Percentiles rank a stretch among this genome's conserved stretches.
phyloP scores from a whole-genome alignment of 2,113 vertebrate species.

The Mormyrus iriodes region DNA sequence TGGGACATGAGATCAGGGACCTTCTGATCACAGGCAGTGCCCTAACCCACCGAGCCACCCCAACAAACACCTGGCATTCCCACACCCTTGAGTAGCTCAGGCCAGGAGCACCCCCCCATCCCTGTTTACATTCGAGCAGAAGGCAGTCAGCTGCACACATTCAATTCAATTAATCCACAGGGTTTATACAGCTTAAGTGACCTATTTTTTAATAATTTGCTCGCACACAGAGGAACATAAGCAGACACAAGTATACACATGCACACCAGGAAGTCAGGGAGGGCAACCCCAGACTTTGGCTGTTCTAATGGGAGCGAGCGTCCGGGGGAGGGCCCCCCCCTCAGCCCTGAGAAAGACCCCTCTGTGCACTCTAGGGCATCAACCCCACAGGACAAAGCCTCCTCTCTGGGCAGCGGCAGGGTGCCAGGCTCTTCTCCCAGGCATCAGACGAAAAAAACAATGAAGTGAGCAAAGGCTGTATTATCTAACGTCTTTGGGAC shows the following conservation, averaged over 20 bases:
- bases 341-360: constrained; percentile 23
- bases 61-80: neutral
- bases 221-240: neutral
- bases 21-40: neutral
- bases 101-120: neutral
- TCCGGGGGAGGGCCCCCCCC: neutral
- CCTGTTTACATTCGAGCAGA: neutral
- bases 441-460: neutral
- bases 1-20: neutral
- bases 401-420: neutral
- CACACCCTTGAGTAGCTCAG: neutral
- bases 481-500: constrained; percentile 22
- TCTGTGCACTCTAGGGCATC: neutral
- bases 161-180: neutral
- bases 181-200: neutral
- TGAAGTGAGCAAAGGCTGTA: neutral
- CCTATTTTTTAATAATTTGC: neutral
- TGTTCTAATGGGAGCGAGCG: constrained; percentile 20
- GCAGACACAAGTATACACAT: neutral
- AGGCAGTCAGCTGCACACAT: neutral
- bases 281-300: neutral
- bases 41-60: neutral
- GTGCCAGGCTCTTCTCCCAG: neutral
- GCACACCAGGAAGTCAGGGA: neutral
- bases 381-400: neutral